Base-by-base conservation (phyloP, 1,140 invertebrate species). In the Brachystomella parvula region DNA sequence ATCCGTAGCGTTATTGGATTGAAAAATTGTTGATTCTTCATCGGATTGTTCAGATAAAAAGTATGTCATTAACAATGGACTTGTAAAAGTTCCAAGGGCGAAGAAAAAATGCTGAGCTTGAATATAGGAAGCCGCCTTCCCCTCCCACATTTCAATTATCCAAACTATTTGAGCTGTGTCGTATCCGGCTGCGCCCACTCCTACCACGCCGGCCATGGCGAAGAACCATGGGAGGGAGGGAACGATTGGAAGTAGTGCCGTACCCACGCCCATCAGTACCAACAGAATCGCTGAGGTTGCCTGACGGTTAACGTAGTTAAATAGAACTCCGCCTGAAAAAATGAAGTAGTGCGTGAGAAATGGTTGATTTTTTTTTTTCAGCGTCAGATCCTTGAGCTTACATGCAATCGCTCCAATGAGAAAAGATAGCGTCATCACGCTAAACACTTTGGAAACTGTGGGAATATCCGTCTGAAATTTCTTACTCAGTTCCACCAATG, bases 81-180 rank as follows among this genome's bases (percentile, higher is more conserved):
- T 30, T 12, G 57, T 21, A 26, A 53, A 33, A 3, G 67, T 32
- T 3, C 63, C 63, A 21, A 65, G 1, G 2, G 67, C 58, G 44
- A 53, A 65, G 6, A 2, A 21, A 44, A 69, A 65, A 57, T 65
- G 63, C 29, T 61, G 63, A 44, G 9, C 28, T 65, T 64, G 67
- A 29, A 69, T 65, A 30, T 59, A 65, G 1, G 63, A 35, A 24
- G 35, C 24, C 24, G 63, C 57, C 9, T 65, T 26, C 2, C 47
- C 32, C 28, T 56, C 35, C 67, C 64, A 66, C 31, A 69, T 49
- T 57, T 69, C 67, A 24, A 69, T 59, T n/a, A 69, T 65, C 67
- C 67, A 69, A 2, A 64, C 63, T 17, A 69, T 61, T 47, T 69
- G 63, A 2, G 63, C 63, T 2, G 63, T 65, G 58, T 69, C 67